Conservation (phyloP, 2,888 invertebrate species). For the Camptogramma bilineatum region DNA sequence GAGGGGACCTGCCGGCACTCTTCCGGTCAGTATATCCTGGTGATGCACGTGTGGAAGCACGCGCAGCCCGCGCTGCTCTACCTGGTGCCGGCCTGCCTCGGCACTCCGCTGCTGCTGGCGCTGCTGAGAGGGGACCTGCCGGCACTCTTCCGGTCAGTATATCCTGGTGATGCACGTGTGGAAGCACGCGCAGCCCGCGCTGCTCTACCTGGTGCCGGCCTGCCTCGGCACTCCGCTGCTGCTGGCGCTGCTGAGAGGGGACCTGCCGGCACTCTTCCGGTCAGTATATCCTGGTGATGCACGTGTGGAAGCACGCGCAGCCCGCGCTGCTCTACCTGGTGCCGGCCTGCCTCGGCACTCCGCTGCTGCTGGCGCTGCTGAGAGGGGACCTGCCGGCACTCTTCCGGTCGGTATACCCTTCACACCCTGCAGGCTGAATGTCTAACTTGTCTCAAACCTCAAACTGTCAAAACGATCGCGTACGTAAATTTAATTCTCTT, state of each 20-base stretch:
- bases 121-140: conserved; percentile 95
- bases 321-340: conserved; percentile 96
- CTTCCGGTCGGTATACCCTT: conserved; percentile 91
- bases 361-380: conserved; percentile 93
- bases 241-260: conserved; percentile 95
- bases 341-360: conserved; percentile 97
- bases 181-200: conserved; percentile 78
- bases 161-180: too few relatives aligned
- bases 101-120: conserved; percentile 95
- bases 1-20: conserved; percentile 95
- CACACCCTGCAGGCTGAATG: too few relatives aligned
- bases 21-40: conserved; percentile 90
- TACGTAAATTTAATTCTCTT: too few relatives aligned
- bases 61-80: conserved; percentile 91
- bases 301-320: too few relatives aligned
- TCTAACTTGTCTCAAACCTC: too few relatives aligned
- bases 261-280: conserved; percentile 95
- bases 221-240: conserved; percentile 96
- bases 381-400: conserved; percentile 95
- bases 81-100: conserved; percentile 98
- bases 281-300: conserved; percentile 79
- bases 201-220: conserved; percentile 98
- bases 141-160: conserved; percentile 94
- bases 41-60: too few relatives aligned
- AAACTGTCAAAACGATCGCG: too few relatives aligned